Evolutionary conservation across 2,888 invertebrate species (phyloP).

Genomic region (Chrysina gloriosa): DNA sequence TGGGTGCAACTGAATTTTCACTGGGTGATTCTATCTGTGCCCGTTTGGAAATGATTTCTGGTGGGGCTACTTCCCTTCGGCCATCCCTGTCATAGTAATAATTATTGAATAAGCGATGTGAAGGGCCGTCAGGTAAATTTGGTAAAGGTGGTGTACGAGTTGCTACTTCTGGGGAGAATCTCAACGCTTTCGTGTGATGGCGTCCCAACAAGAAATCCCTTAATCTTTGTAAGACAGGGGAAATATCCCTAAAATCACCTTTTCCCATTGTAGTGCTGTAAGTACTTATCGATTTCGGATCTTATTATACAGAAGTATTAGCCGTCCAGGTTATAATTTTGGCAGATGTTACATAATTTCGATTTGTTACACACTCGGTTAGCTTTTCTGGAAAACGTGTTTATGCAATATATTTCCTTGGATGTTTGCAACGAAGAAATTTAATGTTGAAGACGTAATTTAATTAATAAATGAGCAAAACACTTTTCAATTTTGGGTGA

Average conservation of each 20-base stretch:
- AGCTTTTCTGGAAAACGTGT: too few species aligned
- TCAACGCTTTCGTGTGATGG: constrained; percentile 67
- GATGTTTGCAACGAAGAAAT: not conserved
- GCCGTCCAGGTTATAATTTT: constrained; percentile 43
- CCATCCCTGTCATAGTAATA: constrained; percentile 88
- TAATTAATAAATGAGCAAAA: not conserved
- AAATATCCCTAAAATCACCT: constrained; percentile 71
- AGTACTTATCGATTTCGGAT: constrained; percentile 12
- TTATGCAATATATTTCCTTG: too few species aligned
- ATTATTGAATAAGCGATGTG: constrained; percentile 82
- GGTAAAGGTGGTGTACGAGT: constrained; percentile 86
- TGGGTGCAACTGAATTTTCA: constrained; percentile 62
- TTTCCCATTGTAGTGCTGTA: constrained; percentile 55
- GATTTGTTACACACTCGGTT: not conserved
- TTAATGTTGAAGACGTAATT: not conserved
- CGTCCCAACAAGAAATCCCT: constrained; percentile 77
- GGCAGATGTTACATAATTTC: constrained; percentile 40
- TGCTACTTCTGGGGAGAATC: constrained; percentile 76
- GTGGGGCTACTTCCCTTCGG: constrained; percentile 81
- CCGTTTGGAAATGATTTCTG: constrained; percentile 67
- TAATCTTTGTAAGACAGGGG: constrained; percentile 71
- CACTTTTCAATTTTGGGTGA: not conserved
- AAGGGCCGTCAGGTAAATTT: constrained; percentile 82
- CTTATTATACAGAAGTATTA: constrained; percentile 9
- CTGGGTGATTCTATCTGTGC: constrained; percentile 62